Conservation (phyloP, 1,140 invertebrate genomes). For the Drosophila kohkoa region DNA sequence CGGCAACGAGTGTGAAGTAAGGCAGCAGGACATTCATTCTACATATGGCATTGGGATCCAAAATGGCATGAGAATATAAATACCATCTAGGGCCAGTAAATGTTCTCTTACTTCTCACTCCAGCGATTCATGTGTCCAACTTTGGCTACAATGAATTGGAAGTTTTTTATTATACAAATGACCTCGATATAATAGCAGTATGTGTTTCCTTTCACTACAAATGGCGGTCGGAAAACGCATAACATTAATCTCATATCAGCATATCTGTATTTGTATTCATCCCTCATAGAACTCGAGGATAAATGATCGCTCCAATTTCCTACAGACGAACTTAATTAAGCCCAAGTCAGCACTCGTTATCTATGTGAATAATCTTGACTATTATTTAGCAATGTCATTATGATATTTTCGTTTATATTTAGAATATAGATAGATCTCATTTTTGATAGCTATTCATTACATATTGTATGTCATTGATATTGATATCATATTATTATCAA, state of each 20-base stretch:
- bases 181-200: constrained; percentile 17
- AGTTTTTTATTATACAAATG: constrained; percentile 23
- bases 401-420: background rate
- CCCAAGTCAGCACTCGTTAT: background rate
- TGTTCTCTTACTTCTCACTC: background rate
- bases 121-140: background rate
- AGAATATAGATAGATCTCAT: background rate
- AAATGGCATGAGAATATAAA: constrained; percentile 11
- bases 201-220: constrained; percentile 5
- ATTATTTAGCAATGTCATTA: background rate
- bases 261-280: background rate
- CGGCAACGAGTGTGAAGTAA: constrained; percentile 3
- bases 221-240: background rate
- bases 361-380: background rate
- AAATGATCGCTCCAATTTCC: constrained; percentile 1
- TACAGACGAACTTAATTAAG: background rate
- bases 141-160: constrained; percentile 2
- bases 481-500: background rate
- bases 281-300: background rate
- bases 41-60: constrained; percentile 14
- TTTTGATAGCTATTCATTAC: too few relatives aligned
- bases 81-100: background rate
- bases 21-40: constrained; percentile 21
- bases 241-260: background rate
- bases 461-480: too few relatives aligned